Conservation (phyloP, 1,140 invertebrate genomes). For the Papilio helenus region DNA sequence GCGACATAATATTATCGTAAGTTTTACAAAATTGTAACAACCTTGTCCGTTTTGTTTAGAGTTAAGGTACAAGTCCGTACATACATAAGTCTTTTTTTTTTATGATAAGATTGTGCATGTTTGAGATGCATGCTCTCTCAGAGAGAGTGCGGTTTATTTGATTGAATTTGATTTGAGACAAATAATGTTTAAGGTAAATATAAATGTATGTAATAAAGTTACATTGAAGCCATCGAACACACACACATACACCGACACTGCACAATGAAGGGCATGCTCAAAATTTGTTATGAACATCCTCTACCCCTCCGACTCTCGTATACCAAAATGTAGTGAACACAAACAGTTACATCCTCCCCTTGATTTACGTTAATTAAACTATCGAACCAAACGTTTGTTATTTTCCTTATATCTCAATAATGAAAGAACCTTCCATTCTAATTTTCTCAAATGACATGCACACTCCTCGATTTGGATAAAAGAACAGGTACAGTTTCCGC, state of each 20-base stretch:
- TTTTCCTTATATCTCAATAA: conserved; percentile 34
- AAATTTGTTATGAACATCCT: conserved; percentile 63
- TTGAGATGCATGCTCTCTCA: conserved; percentile 72
- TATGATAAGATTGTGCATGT: conserved; percentile 64
- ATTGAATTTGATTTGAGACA: conserved; percentile 49
- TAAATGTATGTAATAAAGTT: conserved; percentile 42
- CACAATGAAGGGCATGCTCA: conserved; percentile 77
- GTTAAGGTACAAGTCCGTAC: conserved; percentile 63
- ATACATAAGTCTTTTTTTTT: conserved; percentile 60
- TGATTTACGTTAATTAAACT: conserved; percentile 38
- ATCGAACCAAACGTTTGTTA: conserved; percentile 41
- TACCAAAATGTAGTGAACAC: conserved; percentile 42
- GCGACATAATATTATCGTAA: conserved; percentile 68
- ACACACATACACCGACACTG: conserved; percentile 60
- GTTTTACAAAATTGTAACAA: conserved; percentile 47
- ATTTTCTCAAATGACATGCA: conserved; percentile 31
- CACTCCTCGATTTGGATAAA: conserved; percentile 40
- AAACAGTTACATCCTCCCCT: conserved; percentile 31
- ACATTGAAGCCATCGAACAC: conserved; percentile 44
- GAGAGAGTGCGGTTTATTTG: conserved; percentile 65
- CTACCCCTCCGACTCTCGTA: conserved; percentile 53
- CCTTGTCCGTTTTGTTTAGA: conserved; percentile 53
- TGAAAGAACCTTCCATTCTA: conserved; percentile 28
- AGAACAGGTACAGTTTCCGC: conserved; percentile 42
- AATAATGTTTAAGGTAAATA: conserved; percentile 45